Percentiles rank a stretch among this genome's conserved stretches.
phyloP scores from a whole-genome alignment of 2,113 vertebrate species.

The Cyprinodon brontotheroides region DNA sequence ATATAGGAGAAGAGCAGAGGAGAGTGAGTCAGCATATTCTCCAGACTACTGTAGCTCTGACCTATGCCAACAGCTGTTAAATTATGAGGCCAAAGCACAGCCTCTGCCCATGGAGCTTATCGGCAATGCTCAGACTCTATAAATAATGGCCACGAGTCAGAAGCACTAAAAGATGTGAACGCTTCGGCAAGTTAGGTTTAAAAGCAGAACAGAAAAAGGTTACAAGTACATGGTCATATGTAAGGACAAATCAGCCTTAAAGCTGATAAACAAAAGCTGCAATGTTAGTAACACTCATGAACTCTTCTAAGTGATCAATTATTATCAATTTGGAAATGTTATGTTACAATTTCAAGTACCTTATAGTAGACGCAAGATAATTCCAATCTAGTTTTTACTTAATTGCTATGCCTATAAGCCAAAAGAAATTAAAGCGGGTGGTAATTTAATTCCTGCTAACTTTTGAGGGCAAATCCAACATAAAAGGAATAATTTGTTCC shows the following conservation, averaged over 20 bases:
- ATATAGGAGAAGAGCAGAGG: background rate
- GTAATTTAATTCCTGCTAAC: slow-evolving; percentile 19
- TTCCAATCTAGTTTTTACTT: background rate
- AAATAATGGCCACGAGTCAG: slow-evolving; percentile 46
- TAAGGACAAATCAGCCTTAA: slow-evolving; percentile 8
- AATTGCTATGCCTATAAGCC: slow-evolving; percentile 12
- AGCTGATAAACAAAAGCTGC: background rate
- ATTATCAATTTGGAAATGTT: background rate
- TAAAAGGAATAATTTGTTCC: slow-evolving; percentile 27
- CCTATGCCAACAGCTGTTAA: slow-evolving; percentile 53
- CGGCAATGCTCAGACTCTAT: slow-evolving; percentile 58
- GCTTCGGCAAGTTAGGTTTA: slow-evolving; percentile 35
- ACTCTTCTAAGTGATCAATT: background rate
- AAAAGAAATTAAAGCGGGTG: slow-evolving; percentile 22
- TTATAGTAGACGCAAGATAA: background rate
- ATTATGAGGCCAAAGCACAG: slow-evolving; percentile 33
- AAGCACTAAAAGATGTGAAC: slow-evolving; percentile 27
- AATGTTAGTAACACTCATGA: background rate
- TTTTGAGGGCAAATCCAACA: slow-evolving; percentile 27
- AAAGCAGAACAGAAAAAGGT: slow-evolving; percentile 37
- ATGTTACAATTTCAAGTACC: slow-evolving; percentile 8
- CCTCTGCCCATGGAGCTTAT: slow-evolving; percentile 35
- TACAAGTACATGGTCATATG: background rate
- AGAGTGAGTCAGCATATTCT: slow-evolving; percentile 48
- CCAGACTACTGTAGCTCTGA: slow-evolving; percentile 15